Percentiles rank a stretch among this genome's conserved stretches.
Evolutionary conservation across 2,113 vertebrate genomes (phyloP).

Genomic region (Neoarius graeffei): DNA sequence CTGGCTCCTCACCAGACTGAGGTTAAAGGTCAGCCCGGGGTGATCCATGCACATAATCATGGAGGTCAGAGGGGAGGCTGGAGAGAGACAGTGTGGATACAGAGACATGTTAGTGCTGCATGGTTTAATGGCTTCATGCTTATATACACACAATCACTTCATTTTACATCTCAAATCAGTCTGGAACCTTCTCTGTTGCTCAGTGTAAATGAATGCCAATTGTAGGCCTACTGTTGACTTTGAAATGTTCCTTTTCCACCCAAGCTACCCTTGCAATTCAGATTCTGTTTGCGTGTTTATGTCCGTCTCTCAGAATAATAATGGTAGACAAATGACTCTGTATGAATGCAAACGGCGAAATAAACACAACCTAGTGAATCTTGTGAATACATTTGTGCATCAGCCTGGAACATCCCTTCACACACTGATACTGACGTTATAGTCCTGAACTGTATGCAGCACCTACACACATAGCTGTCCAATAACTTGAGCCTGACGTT

Average conservation of each 20-base stretch:
- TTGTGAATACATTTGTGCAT: not conserved
- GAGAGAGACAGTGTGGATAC: slow-evolving; percentile 3
- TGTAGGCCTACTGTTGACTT: not conserved
- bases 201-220: not conserved
- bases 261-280: not conserved
- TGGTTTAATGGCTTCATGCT: not conserved
- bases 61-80: slow-evolving; percentile 75
- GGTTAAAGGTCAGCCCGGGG: slow-evolving; percentile 76
- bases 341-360: not conserved
- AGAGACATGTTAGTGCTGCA: not conserved
- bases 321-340: not conserved
- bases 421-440: too few relatives aligned
- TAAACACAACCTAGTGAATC: not conserved
- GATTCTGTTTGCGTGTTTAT: not conserved
- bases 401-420: not conserved
- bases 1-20: slow-evolving; percentile 75
- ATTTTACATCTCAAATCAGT: not conserved
- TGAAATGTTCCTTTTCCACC: not conserved
- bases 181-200: not conserved
- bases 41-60: slow-evolving; percentile 77
- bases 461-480: too few relatives aligned
- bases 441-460: not conserved
- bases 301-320: not conserved
- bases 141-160: not conserved
- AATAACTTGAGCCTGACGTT: not conserved